These are phyloP conservation scores for Micromussa lordhowensis DNA, from an alignment of 92 coral and sea anemone genomes.

Conservation along the genomic window DNA sequence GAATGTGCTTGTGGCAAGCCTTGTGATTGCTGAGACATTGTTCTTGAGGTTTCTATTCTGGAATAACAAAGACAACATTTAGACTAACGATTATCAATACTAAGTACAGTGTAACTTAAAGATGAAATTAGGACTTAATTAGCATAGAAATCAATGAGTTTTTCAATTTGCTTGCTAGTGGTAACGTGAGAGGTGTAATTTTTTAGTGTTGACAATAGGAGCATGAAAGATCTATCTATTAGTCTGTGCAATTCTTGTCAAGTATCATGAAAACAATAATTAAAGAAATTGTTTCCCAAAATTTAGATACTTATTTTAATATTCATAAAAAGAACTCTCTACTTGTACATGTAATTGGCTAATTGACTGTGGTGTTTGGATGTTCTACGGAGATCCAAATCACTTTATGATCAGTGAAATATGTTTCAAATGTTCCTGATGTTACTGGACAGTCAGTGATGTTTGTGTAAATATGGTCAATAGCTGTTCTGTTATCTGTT, in stretches of 20 bases:
- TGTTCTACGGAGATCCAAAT: not conserved
- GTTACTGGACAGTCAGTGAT: not conserved
- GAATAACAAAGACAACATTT: not conserved
- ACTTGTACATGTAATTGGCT: not conserved
- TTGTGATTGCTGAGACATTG: not conserved
- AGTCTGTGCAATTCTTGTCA: constrained; percentile 10
- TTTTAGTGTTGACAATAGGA: constrained; percentile 8
- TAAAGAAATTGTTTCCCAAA: constrained; percentile 12
- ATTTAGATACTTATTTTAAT: constrained; percentile 11
- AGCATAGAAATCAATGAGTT: constrained; percentile 1
- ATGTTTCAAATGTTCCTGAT: not conserved
- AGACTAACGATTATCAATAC: constrained; percentile 19
- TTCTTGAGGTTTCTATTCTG: not conserved
- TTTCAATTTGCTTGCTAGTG: not conserved
- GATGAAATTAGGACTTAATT: too few species aligned
- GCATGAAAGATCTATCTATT: constrained; percentile 1
- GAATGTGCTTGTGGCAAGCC: constrained; percentile 2
- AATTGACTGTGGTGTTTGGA: constrained; percentile 20
- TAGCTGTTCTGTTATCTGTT: too few species aligned
- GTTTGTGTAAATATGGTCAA: not conserved
- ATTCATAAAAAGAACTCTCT: constrained; percentile 18
- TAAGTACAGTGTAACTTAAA: constrained; percentile 20
- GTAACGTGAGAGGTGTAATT: too few species aligned
- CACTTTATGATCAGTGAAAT: not conserved
- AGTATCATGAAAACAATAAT: constrained; percentile 18